These are phyloP conservation scores for Cephalopachus bancanus DNA, from an alignment of 2,797 vertebrate genomes.

Conservation along the genomic window DNA sequence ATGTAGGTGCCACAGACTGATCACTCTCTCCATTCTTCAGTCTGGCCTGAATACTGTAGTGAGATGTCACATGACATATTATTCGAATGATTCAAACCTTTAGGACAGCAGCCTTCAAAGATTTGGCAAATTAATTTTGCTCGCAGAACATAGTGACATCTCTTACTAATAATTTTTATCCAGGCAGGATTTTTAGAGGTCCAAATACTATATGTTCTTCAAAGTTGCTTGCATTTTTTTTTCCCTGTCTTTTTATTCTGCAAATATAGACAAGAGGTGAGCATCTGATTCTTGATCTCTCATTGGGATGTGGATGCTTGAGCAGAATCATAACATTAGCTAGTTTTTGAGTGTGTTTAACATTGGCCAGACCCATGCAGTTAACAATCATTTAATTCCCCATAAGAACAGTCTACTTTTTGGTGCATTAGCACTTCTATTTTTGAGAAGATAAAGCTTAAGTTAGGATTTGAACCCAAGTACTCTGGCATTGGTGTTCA, in stretches of 20 bases:
- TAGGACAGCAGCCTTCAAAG: slow-evolving; percentile 47
- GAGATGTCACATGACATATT: slow-evolving; percentile 77
- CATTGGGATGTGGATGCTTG: background rate
- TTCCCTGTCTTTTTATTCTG: background rate
- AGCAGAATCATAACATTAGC: background rate
- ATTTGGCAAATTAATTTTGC: slow-evolving; percentile 70
- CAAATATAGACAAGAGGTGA: background rate
- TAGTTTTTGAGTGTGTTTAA: accelerated
- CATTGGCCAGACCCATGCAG: background rate
- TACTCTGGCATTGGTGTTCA: accelerated
- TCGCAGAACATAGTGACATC: slow-evolving; percentile 48
- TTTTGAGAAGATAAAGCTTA: background rate
- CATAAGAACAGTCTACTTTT: background rate
- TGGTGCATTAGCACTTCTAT: accelerated
- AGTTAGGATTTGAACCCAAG: background rate
- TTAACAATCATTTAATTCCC: background rate
- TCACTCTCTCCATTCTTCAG: background rate
- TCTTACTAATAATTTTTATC: slow-evolving; percentile 65
- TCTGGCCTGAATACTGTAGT: background rate
- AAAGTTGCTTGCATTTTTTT: background rate
- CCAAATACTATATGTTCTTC: background rate
- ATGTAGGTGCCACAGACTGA: background rate
- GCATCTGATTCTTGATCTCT: background rate
- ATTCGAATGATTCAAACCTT: slow-evolving; percentile 68
- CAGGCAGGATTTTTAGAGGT: slow-evolving; percentile 34